phyloP scores from a whole-genome alignment of 2,888 invertebrate species.

The Amaurobius ferox region DNA sequence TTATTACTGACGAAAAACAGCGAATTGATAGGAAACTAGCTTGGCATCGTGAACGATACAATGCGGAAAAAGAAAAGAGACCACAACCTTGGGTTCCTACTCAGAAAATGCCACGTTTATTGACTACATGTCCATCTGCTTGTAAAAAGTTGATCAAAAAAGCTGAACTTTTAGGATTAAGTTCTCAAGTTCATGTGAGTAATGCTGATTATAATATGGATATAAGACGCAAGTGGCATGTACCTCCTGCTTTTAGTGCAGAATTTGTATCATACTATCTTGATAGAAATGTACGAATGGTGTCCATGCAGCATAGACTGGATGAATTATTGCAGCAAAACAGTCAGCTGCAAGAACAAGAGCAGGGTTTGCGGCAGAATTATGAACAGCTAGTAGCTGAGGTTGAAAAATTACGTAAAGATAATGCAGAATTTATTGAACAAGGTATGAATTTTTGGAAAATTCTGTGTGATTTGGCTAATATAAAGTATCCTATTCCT shows the following conservation, averaged over 20 bases:
- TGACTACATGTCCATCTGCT: slow-evolving; percentile 93
- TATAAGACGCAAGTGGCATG: slow-evolving; percentile 94
- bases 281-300: slow-evolving; percentile 89
- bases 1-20: slow-evolving; percentile 76
- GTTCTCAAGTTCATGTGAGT: slow-evolving; percentile 77
- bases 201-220: slow-evolving; percentile 85
- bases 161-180: slow-evolving; percentile 93
- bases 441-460: slow-evolving; percentile 77
- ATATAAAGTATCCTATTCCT: slow-evolving; percentile 76
- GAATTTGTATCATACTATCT: slow-evolving; percentile 96
- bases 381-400: slow-evolving; percentile 82
- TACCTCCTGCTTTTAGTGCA: slow-evolving; percentile 94
- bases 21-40: slow-evolving; percentile 78
- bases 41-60: slow-evolving; percentile 90
- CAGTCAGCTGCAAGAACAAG: slow-evolving; percentile 85
- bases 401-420: slow-evolving; percentile 75
- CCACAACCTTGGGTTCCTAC: slow-evolving; percentile 91
- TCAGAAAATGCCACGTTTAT: slow-evolving; percentile 93
- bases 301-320: slow-evolving; percentile 86
- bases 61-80: slow-evolving; percentile 76
- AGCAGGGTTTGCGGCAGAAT: slow-evolving; percentile 84
- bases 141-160: slow-evolving; percentile 88
- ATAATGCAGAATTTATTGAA: slow-evolving; percentile 75
- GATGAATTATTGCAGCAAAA: slow-evolving; percentile 87
- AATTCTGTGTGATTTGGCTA: slow-evolving; percentile 75